A percentile compares a stretch with the other conserved stretches of the same genome.
Evolutionary conservation across 2,888 invertebrate genomes (phyloP).

Genomic region (Diaphora mendica): DNA sequence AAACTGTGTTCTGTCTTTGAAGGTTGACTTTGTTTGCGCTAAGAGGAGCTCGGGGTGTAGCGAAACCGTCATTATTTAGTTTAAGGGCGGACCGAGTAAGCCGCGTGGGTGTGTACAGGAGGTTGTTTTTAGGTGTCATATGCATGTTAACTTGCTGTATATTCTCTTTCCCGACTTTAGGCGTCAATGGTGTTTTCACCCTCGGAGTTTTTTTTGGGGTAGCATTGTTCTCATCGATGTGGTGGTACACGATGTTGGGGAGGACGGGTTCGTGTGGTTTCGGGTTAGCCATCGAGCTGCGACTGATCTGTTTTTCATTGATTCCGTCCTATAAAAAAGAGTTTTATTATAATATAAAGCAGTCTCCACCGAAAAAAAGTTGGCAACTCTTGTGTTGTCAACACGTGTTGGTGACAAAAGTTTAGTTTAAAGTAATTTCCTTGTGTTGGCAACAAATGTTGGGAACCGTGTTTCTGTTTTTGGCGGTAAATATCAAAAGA

Average conservation of each 20-base stretch:
- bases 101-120: conserved; percentile 72
- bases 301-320: conserved; percentile 79
- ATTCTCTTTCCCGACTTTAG: conserved; percentile 78
- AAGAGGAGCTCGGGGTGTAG: conserved; percentile 77
- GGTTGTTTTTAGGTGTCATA: conserved; percentile 68
- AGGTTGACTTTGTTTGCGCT: conserved; percentile 72
- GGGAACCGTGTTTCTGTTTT: too few species aligned
- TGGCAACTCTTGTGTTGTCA: too few species aligned
- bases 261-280: conserved; percentile 53
- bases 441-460: too few species aligned
- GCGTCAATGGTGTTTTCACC: conserved; percentile 65
- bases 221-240: conserved; percentile 51
- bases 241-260: conserved; percentile 56
- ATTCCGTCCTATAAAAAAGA: conserved; percentile 80
- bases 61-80: conserved; percentile 73
- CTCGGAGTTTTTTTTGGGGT: conserved; percentile 72
- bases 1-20: conserved; percentile 68
- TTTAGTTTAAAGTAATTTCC: too few species aligned
- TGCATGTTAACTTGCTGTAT: conserved; percentile 61
- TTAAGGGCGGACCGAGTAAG: conserved; percentile 77
- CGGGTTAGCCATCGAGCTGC: conserved; percentile 81
- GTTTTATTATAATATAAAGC: too few species aligned
- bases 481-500: too few species aligned
- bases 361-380: too few species aligned
- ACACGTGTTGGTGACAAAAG: too few species aligned